Conservation (phyloP, 2,888 invertebrate genomes). For the Synergus umbraculus region DNA sequence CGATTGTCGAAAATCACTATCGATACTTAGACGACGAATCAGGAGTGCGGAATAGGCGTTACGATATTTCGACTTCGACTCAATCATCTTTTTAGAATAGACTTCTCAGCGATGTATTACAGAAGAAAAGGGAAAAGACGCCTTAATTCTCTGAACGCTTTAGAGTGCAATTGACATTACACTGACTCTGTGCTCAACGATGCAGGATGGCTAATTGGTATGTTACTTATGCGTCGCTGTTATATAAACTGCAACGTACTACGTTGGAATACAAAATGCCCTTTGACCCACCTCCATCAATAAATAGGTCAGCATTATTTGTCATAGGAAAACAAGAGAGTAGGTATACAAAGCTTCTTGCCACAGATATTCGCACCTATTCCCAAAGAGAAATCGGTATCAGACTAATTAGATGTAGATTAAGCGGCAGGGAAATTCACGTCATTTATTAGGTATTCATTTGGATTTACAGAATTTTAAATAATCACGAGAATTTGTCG, state of each 20-base stretch:
- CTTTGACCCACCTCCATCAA: background rate
- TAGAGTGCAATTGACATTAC: constrained; percentile 19
- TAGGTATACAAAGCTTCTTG: background rate
- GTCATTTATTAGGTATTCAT: no score
- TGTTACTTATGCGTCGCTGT: background rate
- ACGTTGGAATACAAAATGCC: constrained; percentile 15
- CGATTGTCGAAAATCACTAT: no score
- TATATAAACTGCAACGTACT: constrained; percentile 20
- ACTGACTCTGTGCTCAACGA: background rate
- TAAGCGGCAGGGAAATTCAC: no score
- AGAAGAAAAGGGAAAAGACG: background rate
- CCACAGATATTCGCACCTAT: background rate
- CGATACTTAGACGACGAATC: no score
- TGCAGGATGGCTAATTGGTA: constrained; percentile 19
- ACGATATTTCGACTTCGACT: no score
- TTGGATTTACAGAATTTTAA: no score
- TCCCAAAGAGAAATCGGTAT: background rate
- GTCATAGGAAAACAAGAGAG: background rate
- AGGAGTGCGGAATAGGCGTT: no score
- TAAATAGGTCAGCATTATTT: constrained; percentile 25
- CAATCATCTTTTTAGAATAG: no score
- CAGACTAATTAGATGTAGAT: background rate
- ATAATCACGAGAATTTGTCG: no score
- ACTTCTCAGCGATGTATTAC: background rate
- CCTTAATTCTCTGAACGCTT: background rate